A percentile compares a stretch with the other conserved stretches of the same genome.
These are phyloP conservation scores for Stenodera caucasica DNA, from an alignment of 2,888 invertebrate genomes.

Conservation along the genomic window DNA sequence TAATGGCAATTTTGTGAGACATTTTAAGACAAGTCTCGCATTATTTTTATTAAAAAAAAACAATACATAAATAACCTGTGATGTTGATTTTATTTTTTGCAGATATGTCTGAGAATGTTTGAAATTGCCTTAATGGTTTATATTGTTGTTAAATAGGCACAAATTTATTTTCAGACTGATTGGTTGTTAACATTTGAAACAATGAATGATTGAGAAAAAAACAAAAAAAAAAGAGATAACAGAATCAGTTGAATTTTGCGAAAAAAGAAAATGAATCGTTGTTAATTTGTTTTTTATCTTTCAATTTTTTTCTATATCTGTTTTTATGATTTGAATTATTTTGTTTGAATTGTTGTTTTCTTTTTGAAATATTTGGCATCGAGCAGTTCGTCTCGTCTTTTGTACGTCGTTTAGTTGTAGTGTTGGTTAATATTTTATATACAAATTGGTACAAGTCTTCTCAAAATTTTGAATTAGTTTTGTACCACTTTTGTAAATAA, in stretches of 20 bases:
- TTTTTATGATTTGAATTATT: background rate
- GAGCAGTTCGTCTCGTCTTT: slow-evolving; percentile 13
- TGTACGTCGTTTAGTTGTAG: slow-evolving; percentile 31
- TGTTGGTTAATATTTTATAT: slow-evolving; percentile 21
- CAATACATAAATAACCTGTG: background rate
- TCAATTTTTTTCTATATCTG: background rate
- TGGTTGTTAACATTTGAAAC: slow-evolving; percentile 3
- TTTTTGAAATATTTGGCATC: slow-evolving; percentile 17
- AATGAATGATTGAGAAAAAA: background rate
- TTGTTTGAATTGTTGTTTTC: slow-evolving; percentile 5
- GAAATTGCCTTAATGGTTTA: slow-evolving; percentile 8
- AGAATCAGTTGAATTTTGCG: background rate
- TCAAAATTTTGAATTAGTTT: background rate
- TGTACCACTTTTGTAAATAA: slow-evolving; percentile 13
- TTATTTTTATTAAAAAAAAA: background rate
- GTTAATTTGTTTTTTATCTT: background rate
- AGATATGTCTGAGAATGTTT: slow-evolving; percentile 7
- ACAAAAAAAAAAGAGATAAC: background rate
- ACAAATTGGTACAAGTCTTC: background rate
- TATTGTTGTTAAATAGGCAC: slow-evolving; percentile 9
- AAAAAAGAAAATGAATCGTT: background rate
- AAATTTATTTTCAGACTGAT: slow-evolving; percentile 7
- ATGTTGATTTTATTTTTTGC: slow-evolving; percentile 4
- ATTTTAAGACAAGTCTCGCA: slow-evolving; percentile 1
- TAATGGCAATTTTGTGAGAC: slow-evolving; percentile 1